Conservation (phyloP, 2,113 vertebrate species). For the Steatornis caripensis region DNA sequence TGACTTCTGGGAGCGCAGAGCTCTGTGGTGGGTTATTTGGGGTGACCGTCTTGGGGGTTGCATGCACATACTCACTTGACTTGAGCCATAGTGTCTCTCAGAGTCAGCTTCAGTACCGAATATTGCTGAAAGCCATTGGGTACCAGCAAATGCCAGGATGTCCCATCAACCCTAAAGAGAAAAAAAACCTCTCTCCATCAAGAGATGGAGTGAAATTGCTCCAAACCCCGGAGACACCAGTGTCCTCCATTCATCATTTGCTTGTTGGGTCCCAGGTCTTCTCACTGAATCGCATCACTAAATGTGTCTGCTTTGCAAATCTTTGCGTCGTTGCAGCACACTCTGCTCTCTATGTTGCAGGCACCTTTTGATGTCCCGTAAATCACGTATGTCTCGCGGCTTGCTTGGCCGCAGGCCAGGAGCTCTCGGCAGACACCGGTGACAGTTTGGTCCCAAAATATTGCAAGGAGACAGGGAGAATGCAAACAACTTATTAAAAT, state of each 20-base stretch:
- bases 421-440: rapidly evolving
- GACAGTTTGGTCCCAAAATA: background rate
- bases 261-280: background rate
- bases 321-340: background rate
- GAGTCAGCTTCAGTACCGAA: background rate
- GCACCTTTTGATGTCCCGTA: background rate
- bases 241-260: background rate
- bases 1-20: background rate
- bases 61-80: background rate
- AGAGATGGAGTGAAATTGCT: background rate
- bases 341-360: background rate
- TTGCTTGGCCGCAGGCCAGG: background rate
- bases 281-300: background rate
- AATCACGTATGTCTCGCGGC: rapidly evolving
- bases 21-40: background rate
- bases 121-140: background rate
- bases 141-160: background rate
- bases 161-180: background rate
- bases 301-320: background rate
- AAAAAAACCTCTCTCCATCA: background rate
- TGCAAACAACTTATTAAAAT: background rate
- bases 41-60: background rate
- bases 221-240: background rate
- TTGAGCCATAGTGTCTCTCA: background rate
- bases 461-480: background rate